Base-by-base conservation (phyloP, 2,113 vertebrate species). In the Mastomys natalensis region DNA sequence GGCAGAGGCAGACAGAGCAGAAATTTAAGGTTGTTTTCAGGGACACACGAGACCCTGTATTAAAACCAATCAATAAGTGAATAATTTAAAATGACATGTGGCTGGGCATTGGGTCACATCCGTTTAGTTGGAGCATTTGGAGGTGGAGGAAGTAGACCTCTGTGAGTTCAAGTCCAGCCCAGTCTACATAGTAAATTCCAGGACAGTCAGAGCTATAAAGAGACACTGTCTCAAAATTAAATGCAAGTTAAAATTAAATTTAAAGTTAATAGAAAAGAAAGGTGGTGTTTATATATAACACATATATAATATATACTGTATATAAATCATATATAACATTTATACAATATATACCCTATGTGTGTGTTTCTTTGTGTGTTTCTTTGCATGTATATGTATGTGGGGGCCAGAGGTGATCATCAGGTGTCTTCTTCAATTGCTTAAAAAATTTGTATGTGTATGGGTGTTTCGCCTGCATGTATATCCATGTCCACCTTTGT, bases 201-300 rank as follows among this genome's bases (percentile, higher is more conserved):
- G 82, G 43, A 45, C 29, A 86, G 60, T 21, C 40, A 21, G 62
- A 12, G 43, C 29, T 64, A n/a, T 7, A 55, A 12, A 62, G 60
- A 86, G 7, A 45, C 26, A 29, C 60, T 85, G 82, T 85, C 40
- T 48, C 82, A 86, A 58, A 89, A 60, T 26, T n/a, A 88, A 88
- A 40, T 72, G 60, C 68, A 62, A 40, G 24, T 45, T 62, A 34
- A 92, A 92, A 72, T 34, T 51, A 58, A 70, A 40, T n/a, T 45
- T 64, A 26, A 92, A 92, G 16, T 93, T 29, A 73, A 60, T 77
- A 37, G 76, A 64, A 76, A 84, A 96, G 40, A 64, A 85, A 62
- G 26, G 64, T 66, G 64, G 2, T 64, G 7, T 8, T 1, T 22
- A 24, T 24, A 29, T 29, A 64, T 64, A 37, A 40, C 12, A 74